Evolutionary conservation across 2,113 vertebrate species (phyloP).

Genomic region (Saiga tatarica): DNA sequence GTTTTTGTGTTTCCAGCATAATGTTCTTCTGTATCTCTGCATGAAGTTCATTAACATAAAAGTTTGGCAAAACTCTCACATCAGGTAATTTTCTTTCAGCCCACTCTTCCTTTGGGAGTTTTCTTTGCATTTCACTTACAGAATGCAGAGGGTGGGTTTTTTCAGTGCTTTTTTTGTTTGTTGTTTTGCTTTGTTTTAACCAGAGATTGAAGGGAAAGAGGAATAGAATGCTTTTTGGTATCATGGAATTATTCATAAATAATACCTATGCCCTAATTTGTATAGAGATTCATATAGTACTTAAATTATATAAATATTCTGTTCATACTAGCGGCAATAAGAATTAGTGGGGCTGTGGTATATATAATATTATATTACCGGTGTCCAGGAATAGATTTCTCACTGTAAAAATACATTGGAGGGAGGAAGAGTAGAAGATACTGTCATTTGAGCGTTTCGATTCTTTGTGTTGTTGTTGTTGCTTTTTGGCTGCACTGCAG

Average conservation of each 20-base stretch:
- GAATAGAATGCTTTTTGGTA: neutral
- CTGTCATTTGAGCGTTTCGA: neutral
- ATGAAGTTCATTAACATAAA: slow-evolving; percentile 58
- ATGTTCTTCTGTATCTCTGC: neutral
- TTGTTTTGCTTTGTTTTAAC: neutral
- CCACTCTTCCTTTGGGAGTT: slow-evolving; percentile 26
- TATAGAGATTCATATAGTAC: neutral
- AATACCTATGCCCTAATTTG: neutral
- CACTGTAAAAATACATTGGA: neutral
- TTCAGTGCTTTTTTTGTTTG: neutral
- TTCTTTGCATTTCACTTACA: slow-evolving; percentile 45
- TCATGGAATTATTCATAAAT: slow-evolving; percentile 46
- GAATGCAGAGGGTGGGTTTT: neutral
- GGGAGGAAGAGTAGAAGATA: neutral
- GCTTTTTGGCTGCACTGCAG: neutral
- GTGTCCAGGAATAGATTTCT: neutral
- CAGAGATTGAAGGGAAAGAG: neutral
- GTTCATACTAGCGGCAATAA: neutral
- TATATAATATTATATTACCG: neutral
- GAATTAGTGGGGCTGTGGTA: neutral
- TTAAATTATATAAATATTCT: neutral
- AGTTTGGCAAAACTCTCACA: slow-evolving; percentile 25
- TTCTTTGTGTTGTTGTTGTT: neutral
- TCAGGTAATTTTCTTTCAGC: slow-evolving; percentile 18
- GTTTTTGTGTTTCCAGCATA: slow-evolving; percentile 40